Evolutionary conservation across 64 coral and sea anemone species (phyloP), one percentile per base, ranked within the genome.

Genomic region (Stylophora pistillata): DNA sequence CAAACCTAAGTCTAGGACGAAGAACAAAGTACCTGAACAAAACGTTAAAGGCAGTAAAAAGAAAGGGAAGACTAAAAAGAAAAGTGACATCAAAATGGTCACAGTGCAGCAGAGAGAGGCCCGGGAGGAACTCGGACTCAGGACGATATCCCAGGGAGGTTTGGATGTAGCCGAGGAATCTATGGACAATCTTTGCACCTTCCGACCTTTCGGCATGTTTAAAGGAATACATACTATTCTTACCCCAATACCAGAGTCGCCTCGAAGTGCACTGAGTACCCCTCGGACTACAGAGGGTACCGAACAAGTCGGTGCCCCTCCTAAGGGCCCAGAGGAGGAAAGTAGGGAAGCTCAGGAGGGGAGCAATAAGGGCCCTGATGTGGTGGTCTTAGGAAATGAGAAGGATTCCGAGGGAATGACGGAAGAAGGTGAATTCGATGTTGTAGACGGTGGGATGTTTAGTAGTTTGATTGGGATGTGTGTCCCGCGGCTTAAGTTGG

Each of bases 231-330:
- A 87, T 30, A 30, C 89, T 16, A 66, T 62, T 34, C 78, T 97
- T 29, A 97, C 87, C 85, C 95, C 95, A 4, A 97, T 97, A 60
- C 95, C 95, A 71, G 95, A 97, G 55, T 93, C 91, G 15, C 95
- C 91, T 33, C 87, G 91, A 78, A 93, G 31, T 28, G 16, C 68
- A 73, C 52, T 56, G 18, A 71, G 55, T 30, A 20, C 14, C 59
- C 37, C 33, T 84, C 55, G 34, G 58, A 55, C 57, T 21, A 88
- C 74, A 66, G 53, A 21, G 23, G 47, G 18, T 55, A 65, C 69
- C 16, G 32, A 56, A 73, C 68, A 56, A 9, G 31, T 30, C 52
- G n/a, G 14, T 56, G 33, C 25, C 58, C n/a, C 2, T 30, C 30
- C 26, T 26, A 23, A 76, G 65, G 30, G 25, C 20, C 4, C 59